These are phyloP conservation scores for Notamacropus eugenii DNA, from an alignment of 2,797 vertebrate genomes.

Conservation along the genomic window DNA sequence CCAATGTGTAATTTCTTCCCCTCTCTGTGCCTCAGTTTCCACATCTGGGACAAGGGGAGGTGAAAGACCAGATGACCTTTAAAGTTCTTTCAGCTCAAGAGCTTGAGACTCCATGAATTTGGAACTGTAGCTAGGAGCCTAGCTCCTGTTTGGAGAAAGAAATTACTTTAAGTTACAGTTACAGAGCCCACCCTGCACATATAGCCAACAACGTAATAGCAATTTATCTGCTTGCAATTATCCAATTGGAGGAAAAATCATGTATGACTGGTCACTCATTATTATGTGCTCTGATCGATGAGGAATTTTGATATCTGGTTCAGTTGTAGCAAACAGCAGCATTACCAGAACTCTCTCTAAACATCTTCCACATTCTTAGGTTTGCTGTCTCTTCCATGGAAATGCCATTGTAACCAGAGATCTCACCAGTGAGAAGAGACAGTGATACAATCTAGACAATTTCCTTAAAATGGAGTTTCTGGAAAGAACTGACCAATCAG, in stretches of 20 bases:
- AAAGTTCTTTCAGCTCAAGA: neutral
- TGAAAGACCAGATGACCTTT: neutral
- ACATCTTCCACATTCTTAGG: neutral
- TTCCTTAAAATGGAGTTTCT: neutral
- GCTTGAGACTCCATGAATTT: neutral
- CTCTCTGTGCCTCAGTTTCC: neutral
- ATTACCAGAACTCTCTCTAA: neutral
- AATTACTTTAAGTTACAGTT: neutral
- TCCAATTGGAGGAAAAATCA: neutral
- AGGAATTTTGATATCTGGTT: neutral
- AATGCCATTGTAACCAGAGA: neutral
- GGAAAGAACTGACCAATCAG: neutral
- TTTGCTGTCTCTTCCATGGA: neutral
- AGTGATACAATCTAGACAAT: neutral
- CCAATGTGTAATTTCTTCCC: neutral
- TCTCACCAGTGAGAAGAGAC: neutral
- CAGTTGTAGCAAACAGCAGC: neutral
- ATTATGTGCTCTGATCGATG: neutral
- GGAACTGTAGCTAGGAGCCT: neutral
- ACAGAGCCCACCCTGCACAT: neutral
- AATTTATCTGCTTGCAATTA: neutral
- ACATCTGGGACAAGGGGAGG: neutral
- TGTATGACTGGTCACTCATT: neutral
- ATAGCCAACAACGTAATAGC: neutral
- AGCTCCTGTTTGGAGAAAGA: neutral